A percentile compares a stretch with the other conserved stretches of the same genome.
Evolutionary conservation across 35 echinoderm and acorn worm species (phyloP).

Genomic region (Ptychodera flava): DNA sequence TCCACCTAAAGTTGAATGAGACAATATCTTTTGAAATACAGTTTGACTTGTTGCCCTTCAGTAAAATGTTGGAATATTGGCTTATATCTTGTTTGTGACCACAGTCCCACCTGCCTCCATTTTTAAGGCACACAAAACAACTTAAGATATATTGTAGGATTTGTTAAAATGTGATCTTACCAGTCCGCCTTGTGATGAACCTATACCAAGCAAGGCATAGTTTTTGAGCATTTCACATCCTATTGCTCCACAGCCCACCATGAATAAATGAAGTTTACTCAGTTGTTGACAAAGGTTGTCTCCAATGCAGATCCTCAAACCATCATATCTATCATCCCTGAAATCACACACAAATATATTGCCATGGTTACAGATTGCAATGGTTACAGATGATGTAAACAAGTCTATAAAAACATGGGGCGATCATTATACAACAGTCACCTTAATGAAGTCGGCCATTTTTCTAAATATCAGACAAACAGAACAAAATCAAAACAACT

Average conservation of each 20-base stretch:
- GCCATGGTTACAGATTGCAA: neutral
- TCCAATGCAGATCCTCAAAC: slow-evolving; percentile 69
- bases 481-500: no score
- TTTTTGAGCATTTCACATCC: slow-evolving; percentile 99
- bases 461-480: no score
- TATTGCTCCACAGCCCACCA: slow-evolving; percentile 98
- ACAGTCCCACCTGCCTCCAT: no score
- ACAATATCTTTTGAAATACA: no score
- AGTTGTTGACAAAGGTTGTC: slow-evolving; percentile 52
- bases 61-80: no score
- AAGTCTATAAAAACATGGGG: neutral
- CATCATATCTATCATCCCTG: slow-evolving; percentile 84
- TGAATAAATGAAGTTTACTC: slow-evolving; percentile 65
- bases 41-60: no score
- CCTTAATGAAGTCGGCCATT: neutral
- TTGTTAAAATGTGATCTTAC: no score
- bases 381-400: neutral
- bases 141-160: no score
- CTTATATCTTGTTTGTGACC: no score
- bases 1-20: no score
- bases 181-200: slow-evolving; percentile 29
- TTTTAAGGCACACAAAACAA: no score
- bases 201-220: slow-evolving; percentile 78
- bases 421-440: neutral
- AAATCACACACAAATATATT: neutral